These are phyloP conservation scores for Eucidaris tribuloides DNA, from an alignment of 35 echinoderm and acorn worm genomes.

Conservation along the genomic window DNA sequence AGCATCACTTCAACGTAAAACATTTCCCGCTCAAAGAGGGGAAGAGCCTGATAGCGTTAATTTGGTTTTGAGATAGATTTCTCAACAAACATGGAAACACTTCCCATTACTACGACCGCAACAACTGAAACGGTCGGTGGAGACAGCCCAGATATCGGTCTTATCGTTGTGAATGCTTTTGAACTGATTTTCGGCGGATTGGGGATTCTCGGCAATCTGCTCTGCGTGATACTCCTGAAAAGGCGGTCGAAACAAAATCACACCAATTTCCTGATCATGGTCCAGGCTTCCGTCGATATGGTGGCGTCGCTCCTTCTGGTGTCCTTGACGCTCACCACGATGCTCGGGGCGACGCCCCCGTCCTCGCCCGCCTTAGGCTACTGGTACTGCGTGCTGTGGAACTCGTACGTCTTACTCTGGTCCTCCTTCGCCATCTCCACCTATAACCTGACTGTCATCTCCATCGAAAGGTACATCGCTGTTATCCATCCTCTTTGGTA, in stretches of 20 bases:
- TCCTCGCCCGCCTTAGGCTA: not conserved
- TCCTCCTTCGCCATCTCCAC: slow-evolving; percentile 16
- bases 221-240: slow-evolving; percentile 13
- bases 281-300: slow-evolving; percentile 8
- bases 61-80: too few relatives aligned
- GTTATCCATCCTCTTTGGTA: not conserved
- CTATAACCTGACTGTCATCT: not conserved
- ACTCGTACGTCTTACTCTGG: not conserved
- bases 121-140: too few relatives aligned
- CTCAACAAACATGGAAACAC: too few relatives aligned
- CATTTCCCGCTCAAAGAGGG: too few relatives aligned
- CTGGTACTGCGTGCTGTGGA: slow-evolving; percentile 17
- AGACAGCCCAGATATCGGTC: too few relatives aligned
- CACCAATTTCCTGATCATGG: slow-evolving; percentile 34
- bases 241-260: slow-evolving; percentile 4
- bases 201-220: slow-evolving; percentile 25
- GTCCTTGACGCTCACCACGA: not conserved
- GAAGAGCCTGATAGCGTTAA: too few relatives aligned
- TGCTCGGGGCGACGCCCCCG: not conserved
- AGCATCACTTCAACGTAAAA: too few relatives aligned
- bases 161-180: not conserved
- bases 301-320: slow-evolving; percentile 7
- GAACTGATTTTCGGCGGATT: slow-evolving; percentile 3
- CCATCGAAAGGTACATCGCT: slow-evolving; percentile 3
- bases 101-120: too few relatives aligned